phyloP scores from a whole-genome alignment of 2,888 invertebrate species.

The Neoascia interrupta region DNA sequence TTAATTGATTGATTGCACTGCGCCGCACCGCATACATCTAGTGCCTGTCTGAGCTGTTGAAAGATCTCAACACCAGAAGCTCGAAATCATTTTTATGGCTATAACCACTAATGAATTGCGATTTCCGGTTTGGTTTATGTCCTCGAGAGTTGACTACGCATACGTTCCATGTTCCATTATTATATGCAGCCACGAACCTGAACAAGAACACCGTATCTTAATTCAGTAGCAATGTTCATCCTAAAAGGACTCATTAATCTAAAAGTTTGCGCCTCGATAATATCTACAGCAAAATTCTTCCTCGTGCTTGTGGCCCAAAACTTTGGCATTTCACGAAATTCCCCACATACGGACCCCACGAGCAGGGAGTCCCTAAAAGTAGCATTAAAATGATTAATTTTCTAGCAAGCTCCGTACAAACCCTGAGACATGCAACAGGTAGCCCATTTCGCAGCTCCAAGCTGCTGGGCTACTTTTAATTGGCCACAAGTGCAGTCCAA shows the following conservation, averaged over 20 bases:
- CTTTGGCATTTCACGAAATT: slow-evolving; percentile 47
- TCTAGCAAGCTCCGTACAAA: neutral
- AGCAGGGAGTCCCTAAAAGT: neutral
- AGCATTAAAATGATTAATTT: slow-evolving; percentile 52
- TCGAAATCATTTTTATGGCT: slow-evolving; percentile 48
- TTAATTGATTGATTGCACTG: slow-evolving; percentile 50
- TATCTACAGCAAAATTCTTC: slow-evolving; percentile 52
- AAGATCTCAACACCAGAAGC: slow-evolving; percentile 61
- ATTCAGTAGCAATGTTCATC: slow-evolving; percentile 59
- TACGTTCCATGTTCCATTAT: slow-evolving; percentile 44
- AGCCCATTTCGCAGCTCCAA: slow-evolving; percentile 4
- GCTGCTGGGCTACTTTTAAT: neutral
- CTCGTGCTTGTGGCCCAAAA: slow-evolving; percentile 35
- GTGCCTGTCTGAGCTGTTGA: slow-evolving; percentile 5
- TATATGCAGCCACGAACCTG: neutral
- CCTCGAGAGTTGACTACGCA: neutral
- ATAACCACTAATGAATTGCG: slow-evolving; percentile 32
- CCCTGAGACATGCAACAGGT: slow-evolving; percentile 32
- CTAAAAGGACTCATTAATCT: slow-evolving; percentile 65
- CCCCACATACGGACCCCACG: slow-evolving; percentile 1
- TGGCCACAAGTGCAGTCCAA: neutral
- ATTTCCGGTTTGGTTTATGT: slow-evolving; percentile 50
- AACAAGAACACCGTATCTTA: slow-evolving; percentile 2
- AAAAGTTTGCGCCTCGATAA: slow-evolving; percentile 26
- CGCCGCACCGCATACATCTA: neutral